Percentiles rank a stretch among this genome's conserved stretches.
Evolutionary conservation across 2,797 vertebrate genomes (phyloP).

Genomic region (Chrysocyon brachyurus): DNA sequence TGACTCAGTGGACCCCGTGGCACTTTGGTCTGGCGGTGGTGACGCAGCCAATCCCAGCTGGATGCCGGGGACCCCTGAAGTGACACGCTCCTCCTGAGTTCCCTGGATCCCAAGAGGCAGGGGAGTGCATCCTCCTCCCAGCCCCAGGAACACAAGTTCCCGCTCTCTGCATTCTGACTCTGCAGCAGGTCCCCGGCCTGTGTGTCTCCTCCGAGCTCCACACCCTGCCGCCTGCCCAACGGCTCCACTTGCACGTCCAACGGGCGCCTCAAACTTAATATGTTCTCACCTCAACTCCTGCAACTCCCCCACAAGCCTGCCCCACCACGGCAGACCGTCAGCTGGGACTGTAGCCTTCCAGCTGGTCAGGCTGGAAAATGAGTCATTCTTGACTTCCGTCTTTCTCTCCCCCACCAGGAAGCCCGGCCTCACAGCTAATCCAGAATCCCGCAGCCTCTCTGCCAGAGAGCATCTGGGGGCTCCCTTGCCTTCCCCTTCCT

Average conservation of each 20-base stretch:
- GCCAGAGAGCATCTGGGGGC: background rate
- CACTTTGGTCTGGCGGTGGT: background rate
- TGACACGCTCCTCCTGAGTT: background rate
- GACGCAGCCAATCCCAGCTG: background rate
- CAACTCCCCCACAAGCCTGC: background rate
- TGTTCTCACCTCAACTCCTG: background rate
- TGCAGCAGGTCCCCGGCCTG: background rate
- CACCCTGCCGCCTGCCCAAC: background rate
- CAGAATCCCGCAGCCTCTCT: background rate
- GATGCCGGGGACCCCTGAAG: background rate
- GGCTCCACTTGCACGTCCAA: background rate
- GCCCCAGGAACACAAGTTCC: background rate
- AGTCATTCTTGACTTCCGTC: background rate
- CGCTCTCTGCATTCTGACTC: background rate
- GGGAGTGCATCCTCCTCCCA: background rate
- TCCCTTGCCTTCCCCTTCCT: fast-evolving
- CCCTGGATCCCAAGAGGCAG: background rate
- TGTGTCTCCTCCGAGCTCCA: background rate
- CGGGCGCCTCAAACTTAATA: background rate
- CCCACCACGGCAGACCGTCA: no score
- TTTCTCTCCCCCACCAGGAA: background rate
- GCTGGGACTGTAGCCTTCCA: background rate
- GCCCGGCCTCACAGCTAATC: background rate
- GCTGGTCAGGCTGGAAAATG: background rate
- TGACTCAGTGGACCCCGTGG: background rate